Evolutionary conservation across 2,888 invertebrate species (phyloP), one percentile per base, ranked within the genome.

Genomic region (Mesoligia furuncula): DNA sequence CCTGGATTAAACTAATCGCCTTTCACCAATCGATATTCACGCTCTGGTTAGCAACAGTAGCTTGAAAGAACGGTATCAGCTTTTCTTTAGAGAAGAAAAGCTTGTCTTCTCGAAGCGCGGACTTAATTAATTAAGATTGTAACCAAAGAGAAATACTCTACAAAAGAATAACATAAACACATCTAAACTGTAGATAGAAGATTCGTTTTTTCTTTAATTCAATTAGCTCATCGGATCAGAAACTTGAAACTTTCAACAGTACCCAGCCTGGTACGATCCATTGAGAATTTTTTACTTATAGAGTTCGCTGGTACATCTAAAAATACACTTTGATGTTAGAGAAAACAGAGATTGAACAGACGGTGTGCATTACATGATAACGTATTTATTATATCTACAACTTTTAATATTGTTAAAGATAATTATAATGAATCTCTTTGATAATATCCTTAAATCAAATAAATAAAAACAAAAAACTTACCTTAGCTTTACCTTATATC

Each of bases 241-340:
- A 82, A 83, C 83, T 78, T 75, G 66, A 82, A 65, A 65, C 36
- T 65, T 31, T 70, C 51, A 39, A 45, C 39, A 61, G 69, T 51
- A 72, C 31, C 7, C 54, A 62, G 62, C 31, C 61, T 70, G 54
- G 13, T 48, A 62, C 42, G 20, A 70, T 70, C 51, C 72, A 69
- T 79, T 74, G 39, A 48, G 68, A 69, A 66, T 20, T 82, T 71
- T 75, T 77, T 68, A 69, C 24, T 13, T 65, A 71, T 39, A 69
- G 24, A 61, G 59, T 81, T 65, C 27, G 27, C 61, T 61, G 39
- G 31, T 13, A 31, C 48, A 59, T 59, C 61, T 68, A 31, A 20
- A 66, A n/a, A 11, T 20, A 48, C 45, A 27, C 4, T 67, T 67
- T 20, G 7, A 31, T 45, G 6, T 45, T 20, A 27, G 11, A 45